These are phyloP conservation scores for Urosaurus nigricauda DNA, from an alignment of 2,797 vertebrate species.

Conservation along the genomic window DNA sequence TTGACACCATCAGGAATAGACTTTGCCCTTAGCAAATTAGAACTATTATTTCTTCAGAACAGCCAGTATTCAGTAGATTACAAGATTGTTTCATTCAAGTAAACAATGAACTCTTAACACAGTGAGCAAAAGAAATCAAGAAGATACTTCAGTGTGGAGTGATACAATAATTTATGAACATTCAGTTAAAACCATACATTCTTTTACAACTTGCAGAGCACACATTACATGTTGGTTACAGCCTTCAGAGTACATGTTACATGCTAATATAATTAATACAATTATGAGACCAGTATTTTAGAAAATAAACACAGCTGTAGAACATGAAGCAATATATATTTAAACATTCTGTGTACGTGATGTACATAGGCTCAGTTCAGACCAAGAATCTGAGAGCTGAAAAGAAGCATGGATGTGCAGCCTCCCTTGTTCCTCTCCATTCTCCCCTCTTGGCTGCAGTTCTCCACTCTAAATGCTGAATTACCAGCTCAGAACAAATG, in stretches of 20 bases:
- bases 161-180: neutral
- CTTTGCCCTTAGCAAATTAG: neutral
- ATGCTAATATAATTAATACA: neutral
- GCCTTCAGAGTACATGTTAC: too few relatives aligned
- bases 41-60: neutral
- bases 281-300: neutral
- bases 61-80: neutral
- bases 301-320: neutral
- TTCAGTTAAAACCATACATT: neutral
- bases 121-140: neutral
- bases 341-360: neutral
- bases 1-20: neutral
- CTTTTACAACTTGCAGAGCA: neutral
- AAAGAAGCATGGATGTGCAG: neutral
- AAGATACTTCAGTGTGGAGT: neutral
- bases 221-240: neutral
- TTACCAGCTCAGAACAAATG: too few relatives aligned
- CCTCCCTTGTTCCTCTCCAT: too few relatives aligned
- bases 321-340: neutral
- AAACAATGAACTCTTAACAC: neutral
- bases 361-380: neutral
- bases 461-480: neutral
- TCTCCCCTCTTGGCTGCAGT: neutral
- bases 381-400: neutral
- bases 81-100: neutral